Conservation (phyloP, 2,797 vertebrate species). For the Potorous gilbertii region DNA sequence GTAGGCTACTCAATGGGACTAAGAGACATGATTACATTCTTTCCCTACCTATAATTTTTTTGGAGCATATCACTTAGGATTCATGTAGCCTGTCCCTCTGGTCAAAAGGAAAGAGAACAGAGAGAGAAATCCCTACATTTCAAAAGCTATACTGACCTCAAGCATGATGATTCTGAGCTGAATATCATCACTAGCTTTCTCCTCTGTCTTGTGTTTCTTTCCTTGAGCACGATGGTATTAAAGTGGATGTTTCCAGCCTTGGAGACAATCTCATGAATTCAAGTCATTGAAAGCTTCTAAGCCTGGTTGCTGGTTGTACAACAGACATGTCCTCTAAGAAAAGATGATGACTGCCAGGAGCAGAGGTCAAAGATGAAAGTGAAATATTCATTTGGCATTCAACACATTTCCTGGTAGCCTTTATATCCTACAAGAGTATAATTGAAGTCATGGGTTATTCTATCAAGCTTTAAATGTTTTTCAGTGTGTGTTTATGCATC, state of each 20-base stretch:
- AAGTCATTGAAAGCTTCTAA: not conserved
- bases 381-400: not conserved
- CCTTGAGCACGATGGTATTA: not conserved
- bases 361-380: not conserved
- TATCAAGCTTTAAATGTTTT: not conserved
- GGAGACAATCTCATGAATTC: not conserved
- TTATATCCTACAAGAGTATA: not conserved
- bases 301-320: not conserved
- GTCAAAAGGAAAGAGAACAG: too few relatives aligned
- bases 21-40: too few relatives aligned
- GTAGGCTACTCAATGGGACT: too few relatives aligned
- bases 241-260: not conserved
- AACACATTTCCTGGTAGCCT: not conserved
- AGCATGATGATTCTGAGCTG: too few relatives aligned
- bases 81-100: too few relatives aligned
- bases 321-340: not conserved
- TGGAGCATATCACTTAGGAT: too few relatives aligned
- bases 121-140: too few relatives aligned
- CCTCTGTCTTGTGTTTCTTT: not conserved
- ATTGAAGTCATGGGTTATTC: not conserved
- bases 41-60: too few relatives aligned
- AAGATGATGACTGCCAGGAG: not conserved
- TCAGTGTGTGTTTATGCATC: not conserved
- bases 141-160: too few relatives aligned
- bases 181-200: not conserved